Evolutionary conservation across 92 coral and sea anemone genomes (phyloP).

Genomic region (Zoanthus solanderi): DNA sequence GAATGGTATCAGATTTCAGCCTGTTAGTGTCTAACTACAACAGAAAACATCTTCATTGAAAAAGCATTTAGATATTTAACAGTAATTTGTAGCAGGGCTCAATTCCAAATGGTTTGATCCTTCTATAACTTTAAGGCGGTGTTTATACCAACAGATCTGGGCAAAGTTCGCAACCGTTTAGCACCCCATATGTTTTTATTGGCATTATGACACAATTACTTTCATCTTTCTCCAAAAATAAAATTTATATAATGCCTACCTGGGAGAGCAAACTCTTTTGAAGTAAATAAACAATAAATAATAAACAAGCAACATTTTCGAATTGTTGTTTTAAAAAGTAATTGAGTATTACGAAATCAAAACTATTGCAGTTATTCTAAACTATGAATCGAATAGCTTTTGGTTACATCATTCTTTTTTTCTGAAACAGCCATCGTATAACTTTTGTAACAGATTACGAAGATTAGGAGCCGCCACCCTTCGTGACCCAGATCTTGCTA

Average conservation of each 20-base stretch:
- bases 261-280: constrained; percentile 45
- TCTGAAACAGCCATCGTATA: neutral
- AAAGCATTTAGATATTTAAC: constrained; percentile 46
- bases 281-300: constrained; percentile 29
- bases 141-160: neutral
- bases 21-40: constrained; percentile 44
- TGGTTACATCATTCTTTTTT: neutral
- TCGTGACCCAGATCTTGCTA: constrained; percentile 29
- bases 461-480: constrained; percentile 35
- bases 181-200: constrained; percentile 9
- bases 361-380: neutral
- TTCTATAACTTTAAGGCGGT: neutral
- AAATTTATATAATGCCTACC: constrained; percentile 36
- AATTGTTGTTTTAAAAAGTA: constrained; percentile 11
- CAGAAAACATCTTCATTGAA: constrained; percentile 36
- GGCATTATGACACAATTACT: constrained; percentile 12
- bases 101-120: constrained; percentile 47
- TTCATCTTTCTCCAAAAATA: constrained; percentile 26
- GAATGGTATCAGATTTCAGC: constrained; percentile 46
- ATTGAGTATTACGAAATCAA: constrained; percentile 15
- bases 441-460: constrained; percentile 30
- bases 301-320: constrained; percentile 21
- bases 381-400: neutral
- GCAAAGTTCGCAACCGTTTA: neutral
- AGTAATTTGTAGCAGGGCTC: constrained; percentile 48